Base-by-base conservation (phyloP, 2,888 invertebrate genomes). In the Aricia artaxerxes region DNA sequence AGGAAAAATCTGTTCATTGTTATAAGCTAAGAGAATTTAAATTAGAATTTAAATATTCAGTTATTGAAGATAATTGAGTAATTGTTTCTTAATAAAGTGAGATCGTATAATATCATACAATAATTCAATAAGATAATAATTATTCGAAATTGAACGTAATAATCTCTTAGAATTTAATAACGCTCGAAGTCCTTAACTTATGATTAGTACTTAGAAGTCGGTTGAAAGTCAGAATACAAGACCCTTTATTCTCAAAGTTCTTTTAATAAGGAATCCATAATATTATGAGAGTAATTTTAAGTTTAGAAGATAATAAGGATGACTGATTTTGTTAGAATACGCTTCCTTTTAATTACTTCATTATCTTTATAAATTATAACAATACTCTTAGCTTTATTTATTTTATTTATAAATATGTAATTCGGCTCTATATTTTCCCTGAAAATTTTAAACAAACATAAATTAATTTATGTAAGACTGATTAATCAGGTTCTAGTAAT, bases 241-340 rank as follows among this genome's bases (percentile, higher is more conserved):
- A 35, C 24, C 35, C 35, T 69, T 69, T 35, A 31, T 31, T 11
- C 64, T n/a, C 3, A 69, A 38, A 69, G 35, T 69, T 69, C 4
- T 69, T 61, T 69, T 69, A 35, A 69, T 69, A 13, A 69, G 13
- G 69, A 38, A 38, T 69, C 24, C 24, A 24, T 11, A 5, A 69
- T 38, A 69, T 69, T 69, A 35, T 69, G 35, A 35, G 35, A 69
- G 13, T 69, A 35, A 69, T 35, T 69, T 69, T 35, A 69, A 38
- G 16, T 38, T 69, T 16, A 16, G 13, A 69, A 38, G 69, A 69
- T 69, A 38, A 69, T 69, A 69, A 38, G 35, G 69, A 69, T 35
- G 69, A 69, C 31, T 69, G 35, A 69, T 69, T 53, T 76, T 53
- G 31, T 76, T 78, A 53, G 16, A 73, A 53, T 61, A 38, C 49